A percentile compares a stretch with the other conserved stretches of the same genome.
These are phyloP conservation scores for Heliconius hortense DNA, from an alignment of 2,888 invertebrate genomes.

Conservation along the genomic window DNA sequence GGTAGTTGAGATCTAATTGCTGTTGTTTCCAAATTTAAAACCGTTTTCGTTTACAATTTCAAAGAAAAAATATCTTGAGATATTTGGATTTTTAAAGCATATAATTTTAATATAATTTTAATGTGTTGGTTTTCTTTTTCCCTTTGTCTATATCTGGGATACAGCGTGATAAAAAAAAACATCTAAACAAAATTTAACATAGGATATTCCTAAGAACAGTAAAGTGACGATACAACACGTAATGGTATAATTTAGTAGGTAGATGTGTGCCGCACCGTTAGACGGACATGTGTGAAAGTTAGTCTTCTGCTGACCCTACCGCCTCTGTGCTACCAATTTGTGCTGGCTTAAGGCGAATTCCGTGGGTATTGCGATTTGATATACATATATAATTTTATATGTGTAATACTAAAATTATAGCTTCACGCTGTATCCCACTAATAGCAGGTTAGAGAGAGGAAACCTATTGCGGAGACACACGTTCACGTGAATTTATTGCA, in stretches of 20 bases:
- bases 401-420: background rate
- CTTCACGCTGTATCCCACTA: background rate
- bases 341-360: background rate
- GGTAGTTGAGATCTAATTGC: background rate
- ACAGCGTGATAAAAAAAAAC: background rate
- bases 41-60: background rate
- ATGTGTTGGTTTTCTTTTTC: background rate
- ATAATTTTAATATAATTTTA: no score
- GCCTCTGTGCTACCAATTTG: background rate
- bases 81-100: no score
- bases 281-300: conserved; percentile 50
- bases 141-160: background rate
- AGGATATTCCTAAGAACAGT: background rate
- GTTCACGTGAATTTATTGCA: background rate
- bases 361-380: background rate
- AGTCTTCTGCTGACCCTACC: conserved; percentile 28
- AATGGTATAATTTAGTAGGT: conserved; percentile 42
- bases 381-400: background rate
- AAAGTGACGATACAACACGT: conserved; percentile 25
- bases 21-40: background rate
- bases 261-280: conserved; percentile 54
- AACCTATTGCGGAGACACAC: background rate
- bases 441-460: background rate
- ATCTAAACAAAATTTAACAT: background rate
- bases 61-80: background rate